Evolutionary conservation across 2,797 vertebrate genomes (phyloP), one percentile per base, ranked within the genome.

Genomic region (Anisognathus igniventris): DNA sequence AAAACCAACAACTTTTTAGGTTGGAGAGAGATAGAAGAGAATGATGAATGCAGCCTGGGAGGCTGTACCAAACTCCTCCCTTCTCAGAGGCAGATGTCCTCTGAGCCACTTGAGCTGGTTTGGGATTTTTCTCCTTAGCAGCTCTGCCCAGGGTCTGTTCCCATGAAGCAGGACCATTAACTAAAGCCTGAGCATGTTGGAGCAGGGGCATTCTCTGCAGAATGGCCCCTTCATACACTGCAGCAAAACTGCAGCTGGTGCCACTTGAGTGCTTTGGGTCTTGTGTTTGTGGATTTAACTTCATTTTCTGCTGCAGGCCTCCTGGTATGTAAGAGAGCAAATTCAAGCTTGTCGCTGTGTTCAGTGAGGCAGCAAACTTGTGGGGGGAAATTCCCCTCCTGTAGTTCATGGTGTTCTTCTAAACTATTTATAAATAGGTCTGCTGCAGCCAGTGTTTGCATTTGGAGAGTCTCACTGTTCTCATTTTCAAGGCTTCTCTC

Each of bases 401-500:
- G 51, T 56, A 74, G 95, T 87, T 96, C 84, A 83, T 57, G 86
- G 70, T 95, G 96, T 95, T 95, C 94, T 93, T 95, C 78, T 90
- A 83, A 90, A 92, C 81, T 95, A 74, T 93, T 96, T 96, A 96
- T 96, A 97, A 97, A 96, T 91, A 96, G 84, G 92, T 81, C 56
- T 92, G 16, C 73, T 80, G 60, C 28, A 88, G 91, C 82, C 89
- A 96, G 89, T 54, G 77, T 93, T 96, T 96, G 91, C 77, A 40
- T 96, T 95, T 95, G 92, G 95, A 91, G 40, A 25, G 53, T 88
- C 67, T 93, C 90, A 35, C 90, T 78, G 86, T 62, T 94, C 80
- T 86, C 48, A 2, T 94, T 93, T 95, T 96, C 95, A 95, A 96
- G 88, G 88, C 91, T 96, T 67, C 67, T 88, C 91, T 96, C 66